These are phyloP conservation scores for Agrypnus murinus DNA, from an alignment of 2,888 invertebrate genomes.

Conservation along the genomic window DNA sequence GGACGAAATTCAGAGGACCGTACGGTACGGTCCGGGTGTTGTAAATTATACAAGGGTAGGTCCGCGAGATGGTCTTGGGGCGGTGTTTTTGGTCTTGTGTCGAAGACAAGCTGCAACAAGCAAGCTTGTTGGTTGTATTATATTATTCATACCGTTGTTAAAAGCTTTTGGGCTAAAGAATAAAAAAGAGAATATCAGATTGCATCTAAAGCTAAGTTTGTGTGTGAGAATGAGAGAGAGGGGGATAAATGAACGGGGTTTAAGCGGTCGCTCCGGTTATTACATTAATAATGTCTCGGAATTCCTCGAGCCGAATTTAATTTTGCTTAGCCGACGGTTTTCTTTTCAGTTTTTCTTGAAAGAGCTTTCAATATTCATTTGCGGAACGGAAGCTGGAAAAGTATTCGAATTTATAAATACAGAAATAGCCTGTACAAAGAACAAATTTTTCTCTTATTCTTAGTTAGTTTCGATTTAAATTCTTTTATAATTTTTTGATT, in stretches of 20 bases:
- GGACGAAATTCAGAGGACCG: constrained; percentile 15
- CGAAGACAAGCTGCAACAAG: constrained; percentile 44
- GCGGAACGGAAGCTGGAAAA: constrained; percentile 31
- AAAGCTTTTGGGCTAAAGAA: background rate
- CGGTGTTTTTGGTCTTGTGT: constrained; percentile 41
- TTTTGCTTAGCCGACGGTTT: constrained; percentile 29
- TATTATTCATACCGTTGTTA: constrained; percentile 17
- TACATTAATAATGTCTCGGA: constrained; percentile 36
- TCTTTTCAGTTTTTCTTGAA: constrained; percentile 15
- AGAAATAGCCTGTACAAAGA: background rate
- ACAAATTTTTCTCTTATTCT: no score
- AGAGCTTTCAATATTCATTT: constrained; percentile 37
- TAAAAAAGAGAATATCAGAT: constrained; percentile 38
- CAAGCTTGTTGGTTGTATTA: background rate
- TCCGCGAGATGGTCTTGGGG: constrained; percentile 42
- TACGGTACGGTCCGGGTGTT: constrained; percentile 26
- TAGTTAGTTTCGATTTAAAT: no score
- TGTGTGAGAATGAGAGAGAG: no score
- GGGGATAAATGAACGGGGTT: constrained; percentile 1
- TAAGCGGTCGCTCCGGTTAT: constrained; percentile 28
- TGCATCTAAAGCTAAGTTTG: constrained; percentile 26
- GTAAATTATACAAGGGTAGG: constrained; percentile 53
- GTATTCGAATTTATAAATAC: constrained; percentile 23
- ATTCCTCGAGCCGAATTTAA: constrained; percentile 30
- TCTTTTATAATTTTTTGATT: no score